These are phyloP conservation scores for Scaptomyza tumidula DNA, from an alignment of 2,888 invertebrate species.

Conservation along the genomic window DNA sequence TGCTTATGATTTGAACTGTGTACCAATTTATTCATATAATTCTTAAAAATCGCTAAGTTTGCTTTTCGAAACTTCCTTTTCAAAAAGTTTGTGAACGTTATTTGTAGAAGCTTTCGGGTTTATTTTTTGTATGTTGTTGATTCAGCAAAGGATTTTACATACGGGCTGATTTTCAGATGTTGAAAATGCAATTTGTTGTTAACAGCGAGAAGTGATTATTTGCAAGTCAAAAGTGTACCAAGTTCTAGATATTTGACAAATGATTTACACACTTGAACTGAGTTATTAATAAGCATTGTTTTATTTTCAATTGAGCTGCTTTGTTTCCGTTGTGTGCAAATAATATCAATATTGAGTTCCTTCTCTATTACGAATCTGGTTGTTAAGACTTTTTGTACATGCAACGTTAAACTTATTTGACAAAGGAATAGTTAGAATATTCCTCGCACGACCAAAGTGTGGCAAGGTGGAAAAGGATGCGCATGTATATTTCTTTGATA, in stretches of 20 bases:
- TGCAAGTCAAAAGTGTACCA: background rate
- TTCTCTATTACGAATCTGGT: conserved; percentile 27
- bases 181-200: background rate
- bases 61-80: background rate
- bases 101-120: background rate
- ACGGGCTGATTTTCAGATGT: background rate
- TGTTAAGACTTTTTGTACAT: conserved; percentile 38
- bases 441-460: conserved; percentile 14
- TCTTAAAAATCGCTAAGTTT: no score
- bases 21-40: no score
- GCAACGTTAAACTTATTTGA: conserved; percentile 64
- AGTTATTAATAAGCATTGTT: background rate
- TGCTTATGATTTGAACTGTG: background rate
- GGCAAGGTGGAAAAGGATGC: conserved; percentile 12
- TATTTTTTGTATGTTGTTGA: background rate
- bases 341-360: conserved; percentile 28
- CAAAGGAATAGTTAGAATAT: conserved; percentile 50
- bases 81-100: no score
- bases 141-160: background rate
- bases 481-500: conserved; percentile 11
- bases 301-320: conserved; percentile 43
- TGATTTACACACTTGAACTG: background rate
- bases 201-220: background rate
- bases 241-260: background rate
- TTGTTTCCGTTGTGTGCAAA: no score